phyloP scores from a whole-genome alignment of 2,113 vertebrate species.

The Phainopepla nitens region DNA sequence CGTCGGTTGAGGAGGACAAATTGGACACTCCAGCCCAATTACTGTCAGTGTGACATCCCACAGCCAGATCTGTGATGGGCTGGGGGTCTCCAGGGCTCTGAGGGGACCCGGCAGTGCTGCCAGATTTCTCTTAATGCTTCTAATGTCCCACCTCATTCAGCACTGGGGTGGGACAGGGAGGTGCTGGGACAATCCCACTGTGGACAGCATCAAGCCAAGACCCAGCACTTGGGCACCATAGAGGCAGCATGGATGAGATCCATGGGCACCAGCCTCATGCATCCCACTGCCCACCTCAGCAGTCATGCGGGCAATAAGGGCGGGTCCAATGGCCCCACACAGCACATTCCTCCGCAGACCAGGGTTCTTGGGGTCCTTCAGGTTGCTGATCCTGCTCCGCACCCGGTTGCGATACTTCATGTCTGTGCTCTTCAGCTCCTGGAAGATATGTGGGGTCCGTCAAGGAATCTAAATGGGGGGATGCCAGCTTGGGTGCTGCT shows the following conservation, averaged over 20 bases:
- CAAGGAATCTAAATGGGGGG: conserved; percentile 32
- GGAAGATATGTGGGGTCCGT: conserved; percentile 87
- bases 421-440: conserved; percentile 89
- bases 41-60: neutral
- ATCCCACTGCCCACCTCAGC: conserved; percentile 78
- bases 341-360: conserved; percentile 87
- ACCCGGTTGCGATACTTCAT: conserved; percentile 98
- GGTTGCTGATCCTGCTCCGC: conserved; percentile 95
- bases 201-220: neutral
- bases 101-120: neutral
- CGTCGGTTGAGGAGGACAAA: neutral
- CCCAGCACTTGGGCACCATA: neutral
- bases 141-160: fast-evolving
- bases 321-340: conserved; percentile 78
- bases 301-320: conserved; percentile 88
- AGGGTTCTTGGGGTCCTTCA: conserved; percentile 96
- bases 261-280: fast-evolving
- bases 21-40: neutral
- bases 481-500: neutral
- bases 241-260: neutral
- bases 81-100: neutral
- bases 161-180: neutral
- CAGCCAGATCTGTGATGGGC: neutral
- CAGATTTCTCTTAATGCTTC: neutral
- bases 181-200: neutral